These are phyloP conservation scores for Corvus cornix DNA, from an alignment of 2,113 vertebrate genomes.

Conservation along the genomic window DNA sequence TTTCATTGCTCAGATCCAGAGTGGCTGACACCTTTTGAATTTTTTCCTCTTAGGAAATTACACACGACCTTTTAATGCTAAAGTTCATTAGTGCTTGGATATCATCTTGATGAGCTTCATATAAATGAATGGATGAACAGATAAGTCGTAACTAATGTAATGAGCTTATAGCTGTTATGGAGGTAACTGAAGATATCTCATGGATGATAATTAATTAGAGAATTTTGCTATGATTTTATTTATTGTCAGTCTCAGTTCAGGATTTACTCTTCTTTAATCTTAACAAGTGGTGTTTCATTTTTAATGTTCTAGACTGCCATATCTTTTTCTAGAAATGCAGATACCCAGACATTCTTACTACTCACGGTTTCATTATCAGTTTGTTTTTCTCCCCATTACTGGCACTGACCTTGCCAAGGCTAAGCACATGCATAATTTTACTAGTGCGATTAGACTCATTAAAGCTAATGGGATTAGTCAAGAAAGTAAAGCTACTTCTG, in stretches of 20 bases:
- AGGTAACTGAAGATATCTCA: not conserved
- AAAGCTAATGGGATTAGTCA: constrained; percentile 52
- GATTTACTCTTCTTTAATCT: not conserved
- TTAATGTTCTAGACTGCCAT: not conserved
- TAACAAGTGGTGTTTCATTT: not conserved
- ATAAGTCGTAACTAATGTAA: not conserved
- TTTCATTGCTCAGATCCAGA: not conserved
- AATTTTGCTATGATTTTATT: not conserved
- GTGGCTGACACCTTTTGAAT: not conserved
- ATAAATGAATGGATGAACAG: constrained; percentile 11
- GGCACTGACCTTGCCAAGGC: constrained; percentile 38
- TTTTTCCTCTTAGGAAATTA: not conserved
- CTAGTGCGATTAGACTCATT: constrained; percentile 18
- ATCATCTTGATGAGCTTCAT: constrained; percentile 5
- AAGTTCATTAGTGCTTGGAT: constrained; percentile 10
- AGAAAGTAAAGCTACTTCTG: constrained; percentile 50
- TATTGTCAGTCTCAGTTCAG: not conserved
- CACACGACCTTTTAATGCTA: not conserved
- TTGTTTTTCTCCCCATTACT: constrained; percentile 43
- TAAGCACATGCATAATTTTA: constrained; percentile 44
- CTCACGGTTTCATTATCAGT: constrained; percentile 10
- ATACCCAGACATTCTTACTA: not conserved
- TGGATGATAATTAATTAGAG: not conserved
- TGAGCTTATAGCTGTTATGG: not conserved
- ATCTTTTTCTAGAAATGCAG: constrained; percentile 4